Evolutionary conservation across 1,140 invertebrate genomes (phyloP).

Genomic region (Solenopsis invicta): DNA sequence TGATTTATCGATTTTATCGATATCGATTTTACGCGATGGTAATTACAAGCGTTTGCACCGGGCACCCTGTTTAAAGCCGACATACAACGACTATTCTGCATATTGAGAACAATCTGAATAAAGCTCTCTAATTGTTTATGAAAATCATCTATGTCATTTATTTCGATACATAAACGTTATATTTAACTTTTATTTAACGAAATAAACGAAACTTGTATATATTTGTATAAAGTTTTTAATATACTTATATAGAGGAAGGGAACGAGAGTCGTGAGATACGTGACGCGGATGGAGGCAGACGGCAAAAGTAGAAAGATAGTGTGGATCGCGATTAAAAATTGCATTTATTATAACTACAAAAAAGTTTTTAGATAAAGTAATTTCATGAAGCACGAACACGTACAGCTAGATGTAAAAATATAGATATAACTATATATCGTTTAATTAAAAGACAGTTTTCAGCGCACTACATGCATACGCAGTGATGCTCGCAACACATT

Average conservation of each 20-base stretch:
- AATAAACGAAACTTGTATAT: too few species aligned
- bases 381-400: slow-evolving; percentile 45
- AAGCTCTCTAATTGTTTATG: slow-evolving; percentile 5
- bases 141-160: neutral
- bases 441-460: slow-evolving; percentile 65
- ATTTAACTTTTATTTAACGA: neutral
- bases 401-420: slow-evolving; percentile 17
- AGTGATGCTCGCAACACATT: slow-evolving; percentile 15
- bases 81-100: neutral
- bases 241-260: too few species aligned
- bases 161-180: neutral
- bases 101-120: slow-evolving; percentile 1
- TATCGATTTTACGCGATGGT: slow-evolving; percentile 53
- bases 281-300: too few species aligned
- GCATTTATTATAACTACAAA: slow-evolving; percentile 47
- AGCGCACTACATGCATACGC: slow-evolving; percentile 56
- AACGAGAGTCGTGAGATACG: too few species aligned
- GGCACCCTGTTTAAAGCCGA: slow-evolving; percentile 19
- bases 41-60: slow-evolving; percentile 41
- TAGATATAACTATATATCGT: neutral
- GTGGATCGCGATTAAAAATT: neutral
- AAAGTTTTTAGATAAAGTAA: slow-evolving; percentile 18
- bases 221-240: too few species aligned
- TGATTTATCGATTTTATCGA: slow-evolving; percentile 59
- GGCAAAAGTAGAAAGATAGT: neutral